Base-by-base conservation (phyloP, 2,888 invertebrate species). In the Cephus spinipes region DNA sequence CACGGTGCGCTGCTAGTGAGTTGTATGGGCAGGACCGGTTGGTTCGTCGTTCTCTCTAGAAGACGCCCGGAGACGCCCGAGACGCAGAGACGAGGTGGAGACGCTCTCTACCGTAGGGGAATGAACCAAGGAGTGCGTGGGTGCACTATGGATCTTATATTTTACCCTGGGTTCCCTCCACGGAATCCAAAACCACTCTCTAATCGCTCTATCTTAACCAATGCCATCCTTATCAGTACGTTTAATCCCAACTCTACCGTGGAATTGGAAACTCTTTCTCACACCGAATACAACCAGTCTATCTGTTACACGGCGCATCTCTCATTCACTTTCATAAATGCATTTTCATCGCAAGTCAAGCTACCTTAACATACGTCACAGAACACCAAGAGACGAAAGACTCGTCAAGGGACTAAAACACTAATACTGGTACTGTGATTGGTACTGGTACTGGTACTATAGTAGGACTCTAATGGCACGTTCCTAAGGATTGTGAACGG, bases 1-100 rank as follows among this genome's bases (percentile, higher is more conserved):
- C 12, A 31, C 33, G 71, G 71, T 11, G 71, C 12, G 71, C 9
- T 23, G 71, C 71, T 71, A 71, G 71, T 71, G 71, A 71, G 71
- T 71, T 71, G 71, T 71, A 71, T 71, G 71, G 71, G 71, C 71
- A 71, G 71, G 71, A 71, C 71, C 71, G 71, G 71, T 71, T 71
- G 32, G 71, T 55, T 55, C 55, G 55, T 55, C 71, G 12, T 71
- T 33, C 32, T 71, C 71, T 71, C 71, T 71, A 11, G 32, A 71
- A 71, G 32, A 33, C 71, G 71, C 71, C 32, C 71, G 71, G 71
- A 33, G 55, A 55, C 55, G 55, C 55, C 55, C 55, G 55, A 33
- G 71, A 71, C 71, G 71, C 71, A 15, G 71, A 31, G 71, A 69
- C 31, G 40, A 40, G 40, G 40, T 40, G 40, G 40, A 40, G 40